Base-by-base conservation (phyloP, 2,113 vertebrate genomes). In the Regulus satrapa region DNA sequence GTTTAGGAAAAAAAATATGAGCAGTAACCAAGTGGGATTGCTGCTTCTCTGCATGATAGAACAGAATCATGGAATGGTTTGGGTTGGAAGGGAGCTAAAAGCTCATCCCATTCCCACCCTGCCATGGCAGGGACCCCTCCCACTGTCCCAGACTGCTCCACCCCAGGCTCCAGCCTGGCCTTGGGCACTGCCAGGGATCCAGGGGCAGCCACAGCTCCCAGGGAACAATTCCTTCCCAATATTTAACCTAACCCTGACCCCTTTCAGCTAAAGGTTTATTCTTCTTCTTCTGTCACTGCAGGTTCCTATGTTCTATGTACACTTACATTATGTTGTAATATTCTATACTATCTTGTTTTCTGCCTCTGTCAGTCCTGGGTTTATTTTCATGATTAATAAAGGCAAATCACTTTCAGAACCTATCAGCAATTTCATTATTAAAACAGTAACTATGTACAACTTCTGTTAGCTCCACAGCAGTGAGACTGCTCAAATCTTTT, bases 31-130 rank as follows among this genome's bases (percentile, higher is more conserved):
- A 80, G 21, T 26, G 5, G 16, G 58, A 66, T 66, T 31, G 9
- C 38, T 68, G 18, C 14, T 79, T 58, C 58, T 81, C 71, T 83
- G 49, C 29, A 23, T 62, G 88, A 28, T 3, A 9, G 38, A 43
- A 66, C 43, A 36, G 67, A 38, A 51, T 32, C 41, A 13, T 1
- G 1, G 12, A 38, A 46, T 31, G 20, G 25, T 34, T 58, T 66
- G 61, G 43, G 36, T 7, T 14, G 61, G 51, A 34, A 66, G 9
- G 19, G 34, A 34, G 1, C 16, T 41, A 1, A 49, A 41, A 85
- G 4, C 3, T 25, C 25, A 11, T 17, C 71, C 1, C 3, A 4
- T 54, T 0, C 40, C 28, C n/a, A 6, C 4, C 48, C n/a, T 15
- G 16, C 34, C 58, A 32, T 56, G 66, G 14, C 58, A 80, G 66